phyloP scores from a whole-genome alignment of 1,140 invertebrate species.

The Pogonognathellus flavescens region DNA sequence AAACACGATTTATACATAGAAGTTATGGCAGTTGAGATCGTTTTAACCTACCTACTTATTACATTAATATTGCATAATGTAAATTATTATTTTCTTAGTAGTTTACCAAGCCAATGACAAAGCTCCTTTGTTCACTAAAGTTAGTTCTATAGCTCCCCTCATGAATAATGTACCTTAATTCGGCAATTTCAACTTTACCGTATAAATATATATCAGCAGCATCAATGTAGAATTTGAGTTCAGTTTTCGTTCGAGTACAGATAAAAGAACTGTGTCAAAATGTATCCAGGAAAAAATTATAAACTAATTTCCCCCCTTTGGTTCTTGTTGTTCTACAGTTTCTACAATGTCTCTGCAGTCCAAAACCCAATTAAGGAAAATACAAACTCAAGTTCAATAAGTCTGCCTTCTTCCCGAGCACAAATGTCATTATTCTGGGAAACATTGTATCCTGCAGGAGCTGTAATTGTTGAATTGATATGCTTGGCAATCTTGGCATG shows the following conservation, averaged over 20 bases:
- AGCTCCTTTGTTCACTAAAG: too few species aligned
- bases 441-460: background rate
- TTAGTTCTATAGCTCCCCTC: too few species aligned
- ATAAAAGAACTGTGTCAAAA: background rate
- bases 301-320: background rate
- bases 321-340: background rate
- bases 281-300: background rate
- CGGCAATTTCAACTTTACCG: too few species aligned
- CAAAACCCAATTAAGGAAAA: background rate
- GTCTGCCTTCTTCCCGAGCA: background rate
- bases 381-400: background rate
- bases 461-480: background rate
- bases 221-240: too few species aligned
- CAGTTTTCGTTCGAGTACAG: background rate
- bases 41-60: too few species aligned
- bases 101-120: too few species aligned
- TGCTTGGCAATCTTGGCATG: background rate
- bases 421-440: background rate
- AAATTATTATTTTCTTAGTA: too few species aligned
- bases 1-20: too few species aligned
- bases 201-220: too few species aligned
- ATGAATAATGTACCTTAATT: too few species aligned
- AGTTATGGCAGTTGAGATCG: too few species aligned
- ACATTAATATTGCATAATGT: too few species aligned
- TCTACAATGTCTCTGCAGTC: background rate